These are phyloP conservation scores for Mellilla xanthometata DNA, from an alignment of 2,888 invertebrate species.

Conservation along the genomic window DNA sequence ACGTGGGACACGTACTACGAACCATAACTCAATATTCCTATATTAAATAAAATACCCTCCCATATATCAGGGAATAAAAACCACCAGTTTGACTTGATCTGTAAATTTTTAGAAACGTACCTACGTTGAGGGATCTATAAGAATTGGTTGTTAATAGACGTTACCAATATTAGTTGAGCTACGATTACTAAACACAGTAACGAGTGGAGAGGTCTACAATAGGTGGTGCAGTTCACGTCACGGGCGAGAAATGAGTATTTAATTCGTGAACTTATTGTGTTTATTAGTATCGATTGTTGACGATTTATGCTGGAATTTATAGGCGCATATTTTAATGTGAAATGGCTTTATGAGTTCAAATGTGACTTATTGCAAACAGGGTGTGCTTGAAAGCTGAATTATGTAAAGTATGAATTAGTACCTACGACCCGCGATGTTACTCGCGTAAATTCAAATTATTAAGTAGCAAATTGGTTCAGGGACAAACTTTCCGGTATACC, in stretches of 20 bases:
- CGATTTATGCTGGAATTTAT: slow-evolving; percentile 53
- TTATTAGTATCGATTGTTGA: slow-evolving; percentile 61
- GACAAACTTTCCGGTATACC: too few relatives aligned
- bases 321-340: slow-evolving; percentile 31
- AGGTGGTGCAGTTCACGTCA: slow-evolving; percentile 50
- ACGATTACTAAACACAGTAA: too few relatives aligned
- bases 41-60: slow-evolving; percentile 74
- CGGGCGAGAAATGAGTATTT: slow-evolving; percentile 62
- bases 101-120: slow-evolving; percentile 26
- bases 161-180: too few relatives aligned
- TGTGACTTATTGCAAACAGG: slow-evolving; percentile 17
- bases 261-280: slow-evolving; percentile 65
- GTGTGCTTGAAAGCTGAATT: slow-evolving; percentile 10
- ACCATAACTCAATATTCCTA: slow-evolving; percentile 74
- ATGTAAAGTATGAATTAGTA: too few relatives aligned
- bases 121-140: slow-evolving; percentile 35
- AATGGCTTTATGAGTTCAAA: slow-evolving; percentile 23
- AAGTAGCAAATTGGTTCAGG: too few relatives aligned
- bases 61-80: slow-evolving; percentile 65
- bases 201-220: slow-evolving; percentile 32
- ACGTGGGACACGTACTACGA: slow-evolving; percentile 46
- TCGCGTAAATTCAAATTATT: too few relatives aligned
- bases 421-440: too few relatives aligned
- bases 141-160: slow-evolving; percentile 31
- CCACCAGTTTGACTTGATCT: slow-evolving; percentile 47